Conservation (phyloP, 1,140 invertebrate genomes). For the Epicauta chinensis region DNA sequence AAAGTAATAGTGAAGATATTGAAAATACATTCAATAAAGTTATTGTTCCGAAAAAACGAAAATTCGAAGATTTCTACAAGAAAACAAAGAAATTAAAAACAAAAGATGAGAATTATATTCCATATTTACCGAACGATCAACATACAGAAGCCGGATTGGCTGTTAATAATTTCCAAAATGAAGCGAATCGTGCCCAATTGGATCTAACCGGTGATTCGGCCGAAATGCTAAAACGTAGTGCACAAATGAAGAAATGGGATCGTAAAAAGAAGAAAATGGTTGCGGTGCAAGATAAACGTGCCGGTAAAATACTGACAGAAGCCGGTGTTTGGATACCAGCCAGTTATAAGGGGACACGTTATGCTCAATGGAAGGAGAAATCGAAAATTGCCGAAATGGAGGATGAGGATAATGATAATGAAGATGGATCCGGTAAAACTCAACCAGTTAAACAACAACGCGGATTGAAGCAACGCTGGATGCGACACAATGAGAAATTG, state of each 20-base stretch:
- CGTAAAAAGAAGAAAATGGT: conserved; percentile 80
- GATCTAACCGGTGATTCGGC: conserved; percentile 71
- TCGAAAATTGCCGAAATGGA: conserved; percentile 61
- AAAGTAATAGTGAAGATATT: conserved; percentile 38
- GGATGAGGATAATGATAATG: conserved; percentile 54
- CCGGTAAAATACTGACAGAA: conserved; percentile 87
- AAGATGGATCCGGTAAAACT: conserved; percentile 32
- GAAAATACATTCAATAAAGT: conserved; percentile 42
- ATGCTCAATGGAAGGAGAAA: conserved; percentile 81
- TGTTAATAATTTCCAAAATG: conserved; percentile 59
- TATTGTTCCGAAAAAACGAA: conserved; percentile 53
- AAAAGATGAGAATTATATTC: conserved; percentile 77
- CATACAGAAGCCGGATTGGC: conserved; percentile 74
- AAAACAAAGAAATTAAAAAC: conserved; percentile 49
- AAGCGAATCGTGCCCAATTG: conserved; percentile 60
- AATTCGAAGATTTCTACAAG: conserved; percentile 51
- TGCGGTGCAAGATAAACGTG: conserved; percentile 50
- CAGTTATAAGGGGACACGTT: conserved; percentile 86
- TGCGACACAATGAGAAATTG: conserved; percentile 54
- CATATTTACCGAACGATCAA: conserved; percentile 77
- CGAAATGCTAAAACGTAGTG: conserved; percentile 47
- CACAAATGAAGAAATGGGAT: conserved; percentile 66
- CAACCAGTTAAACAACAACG: conserved; percentile 35
- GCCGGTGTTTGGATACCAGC: conserved; percentile 91
- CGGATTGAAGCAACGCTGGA: conserved; percentile 49